Percentiles rank a stretch among this genome's conserved stretches.
Evolutionary conservation across 2,113 vertebrate genomes (phyloP).

Genomic region (Empidonax alnorum): DNA sequence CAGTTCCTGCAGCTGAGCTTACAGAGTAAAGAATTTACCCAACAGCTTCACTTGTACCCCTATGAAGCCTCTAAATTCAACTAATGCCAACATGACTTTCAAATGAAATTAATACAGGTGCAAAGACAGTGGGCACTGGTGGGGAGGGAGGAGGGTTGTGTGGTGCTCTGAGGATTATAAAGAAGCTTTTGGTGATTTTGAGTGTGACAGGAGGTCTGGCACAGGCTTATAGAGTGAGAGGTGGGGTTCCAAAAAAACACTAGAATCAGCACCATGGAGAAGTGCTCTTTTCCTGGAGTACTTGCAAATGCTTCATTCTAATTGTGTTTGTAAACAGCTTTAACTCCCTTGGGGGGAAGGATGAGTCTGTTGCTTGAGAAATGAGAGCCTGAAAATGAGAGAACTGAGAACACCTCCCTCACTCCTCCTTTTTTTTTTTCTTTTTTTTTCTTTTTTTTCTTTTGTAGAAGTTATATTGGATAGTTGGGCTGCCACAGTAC

Average conservation of each 20-base stretch:
- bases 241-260: background rate
- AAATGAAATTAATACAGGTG: background rate
- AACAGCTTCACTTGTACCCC: background rate
- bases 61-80: background rate
- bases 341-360: background rate
- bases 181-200: background rate
- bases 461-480: background rate
- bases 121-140: background rate
- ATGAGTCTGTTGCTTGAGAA: background rate
- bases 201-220: background rate
- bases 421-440: no score
- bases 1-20: background rate
- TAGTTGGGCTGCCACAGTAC: background rate
- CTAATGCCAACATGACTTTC: background rate
- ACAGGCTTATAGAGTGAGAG: background rate
- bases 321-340: background rate
- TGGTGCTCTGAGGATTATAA: background rate
- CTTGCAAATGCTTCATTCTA: background rate
- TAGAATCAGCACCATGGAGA: background rate
- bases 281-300: background rate
- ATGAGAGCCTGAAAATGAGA: background rate
- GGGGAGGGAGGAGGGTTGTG: background rate
- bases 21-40: background rate
- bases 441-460: background rate
- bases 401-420: background rate